Evolutionary conservation across 1,140 invertebrate genomes (phyloP).

Genomic region (Cyrtorhinus lividipennis): DNA sequence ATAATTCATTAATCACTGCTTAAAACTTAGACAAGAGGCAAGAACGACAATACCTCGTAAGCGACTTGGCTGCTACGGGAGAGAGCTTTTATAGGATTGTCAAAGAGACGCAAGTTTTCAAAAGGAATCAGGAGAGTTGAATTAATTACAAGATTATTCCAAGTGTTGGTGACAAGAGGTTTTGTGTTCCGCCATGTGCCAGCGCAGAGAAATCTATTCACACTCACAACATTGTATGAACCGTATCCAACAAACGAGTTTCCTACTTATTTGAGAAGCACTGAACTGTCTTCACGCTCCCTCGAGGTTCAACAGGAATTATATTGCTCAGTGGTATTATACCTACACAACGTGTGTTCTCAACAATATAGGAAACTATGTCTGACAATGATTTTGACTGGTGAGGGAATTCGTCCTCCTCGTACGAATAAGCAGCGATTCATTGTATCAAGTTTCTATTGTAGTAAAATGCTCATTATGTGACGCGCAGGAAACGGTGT

Average conservation of each 20-base stretch:
- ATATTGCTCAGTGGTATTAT: too few relatives aligned
- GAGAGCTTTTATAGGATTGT: background rate
- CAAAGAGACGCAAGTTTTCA: background rate
- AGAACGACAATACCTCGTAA: background rate
- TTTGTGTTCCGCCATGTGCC: background rate
- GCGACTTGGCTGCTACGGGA: background rate
- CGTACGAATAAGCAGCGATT: too few relatives aligned
- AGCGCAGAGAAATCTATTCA: background rate
- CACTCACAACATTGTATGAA: background rate
- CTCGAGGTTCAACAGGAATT: too few relatives aligned
- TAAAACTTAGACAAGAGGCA: background rate
- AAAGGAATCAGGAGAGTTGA: background rate
- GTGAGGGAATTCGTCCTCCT: too few relatives aligned
- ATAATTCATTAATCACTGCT: conserved; percentile 1
- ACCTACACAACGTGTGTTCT: background rate
- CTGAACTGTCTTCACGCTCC: background rate
- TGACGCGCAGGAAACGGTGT: too few relatives aligned
- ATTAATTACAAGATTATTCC: background rate
- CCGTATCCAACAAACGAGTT: background rate
- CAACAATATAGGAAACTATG: background rate
- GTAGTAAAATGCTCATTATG: too few relatives aligned
- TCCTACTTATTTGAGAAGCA: background rate
- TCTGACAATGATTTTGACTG: too few relatives aligned
- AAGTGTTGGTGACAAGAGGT: background rate
- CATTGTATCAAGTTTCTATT: too few relatives aligned